Percentiles rank a stretch among this genome's conserved stretches.
Conservation (phyloP, 2,888 invertebrate genomes). For the Lasioglossum marginatum region DNA sequence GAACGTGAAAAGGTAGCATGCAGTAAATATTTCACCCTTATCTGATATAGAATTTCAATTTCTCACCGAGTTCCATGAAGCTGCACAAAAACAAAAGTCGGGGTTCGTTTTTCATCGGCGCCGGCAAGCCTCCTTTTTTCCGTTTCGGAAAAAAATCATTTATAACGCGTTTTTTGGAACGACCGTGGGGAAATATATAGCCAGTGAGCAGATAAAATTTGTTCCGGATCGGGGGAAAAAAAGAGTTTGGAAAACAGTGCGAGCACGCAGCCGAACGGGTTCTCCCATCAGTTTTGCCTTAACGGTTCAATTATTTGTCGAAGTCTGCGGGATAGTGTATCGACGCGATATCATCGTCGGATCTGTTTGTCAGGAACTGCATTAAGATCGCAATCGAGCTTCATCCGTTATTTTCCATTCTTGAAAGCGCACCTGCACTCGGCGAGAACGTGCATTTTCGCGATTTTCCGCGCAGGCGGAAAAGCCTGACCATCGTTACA, state of each 20-base stretch:
- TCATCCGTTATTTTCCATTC: neutral
- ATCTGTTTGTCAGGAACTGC: neutral
- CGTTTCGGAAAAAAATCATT: neutral
- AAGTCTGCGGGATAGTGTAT: neutral
- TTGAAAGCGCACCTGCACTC: neutral
- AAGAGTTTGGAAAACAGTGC: neutral
- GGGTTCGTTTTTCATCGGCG: neutral
- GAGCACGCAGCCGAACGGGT: neutral
- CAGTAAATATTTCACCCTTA: neutral
- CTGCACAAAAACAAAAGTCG: neutral
- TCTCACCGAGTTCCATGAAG: neutral
- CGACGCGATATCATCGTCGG: neutral
- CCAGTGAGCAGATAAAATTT: neutral
- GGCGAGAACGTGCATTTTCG: neutral
- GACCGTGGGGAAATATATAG: neutral
- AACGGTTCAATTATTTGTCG: neutral
- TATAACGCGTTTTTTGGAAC: neutral
- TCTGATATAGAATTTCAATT: neutral
- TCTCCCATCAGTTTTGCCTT: neutral
- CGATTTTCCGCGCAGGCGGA: neutral
- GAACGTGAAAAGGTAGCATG: neutral
- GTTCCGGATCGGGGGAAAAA: neutral
- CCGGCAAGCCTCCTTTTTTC: neutral
- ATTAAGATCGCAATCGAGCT: neutral
- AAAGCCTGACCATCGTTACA: neutral